Percentiles rank a stretch among this genome's conserved stretches.
Evolutionary conservation across 2,797 vertebrate species (phyloP).

Genomic region (Choloepus didactylus): DNA sequence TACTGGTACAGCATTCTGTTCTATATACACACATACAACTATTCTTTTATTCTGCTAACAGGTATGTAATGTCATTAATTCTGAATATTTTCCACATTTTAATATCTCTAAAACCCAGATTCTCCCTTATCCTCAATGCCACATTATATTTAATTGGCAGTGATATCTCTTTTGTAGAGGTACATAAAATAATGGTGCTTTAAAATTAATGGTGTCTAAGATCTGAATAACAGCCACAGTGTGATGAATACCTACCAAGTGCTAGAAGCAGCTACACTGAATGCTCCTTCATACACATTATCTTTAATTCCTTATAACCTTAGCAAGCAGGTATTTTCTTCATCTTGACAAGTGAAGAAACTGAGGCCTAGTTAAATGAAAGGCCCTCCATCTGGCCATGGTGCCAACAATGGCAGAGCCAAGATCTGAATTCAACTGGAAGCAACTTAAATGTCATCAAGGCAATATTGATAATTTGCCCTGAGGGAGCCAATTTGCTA

Average conservation of each 20-base stretch:
- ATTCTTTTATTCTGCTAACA: neutral
- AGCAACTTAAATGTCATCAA: neutral
- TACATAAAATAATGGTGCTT: neutral
- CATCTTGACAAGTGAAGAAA: neutral
- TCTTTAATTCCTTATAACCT: accelerated
- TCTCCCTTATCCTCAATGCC: neutral
- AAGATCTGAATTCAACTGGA: neutral
- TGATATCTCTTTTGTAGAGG: neutral
- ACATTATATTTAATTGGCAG: accelerated
- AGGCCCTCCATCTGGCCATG: neutral
- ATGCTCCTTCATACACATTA: neutral
- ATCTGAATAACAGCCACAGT: neutral
- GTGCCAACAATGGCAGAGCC: neutral
- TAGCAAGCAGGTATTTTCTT: neutral
- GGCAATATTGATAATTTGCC: neutral
- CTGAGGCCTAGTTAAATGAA: neutral
- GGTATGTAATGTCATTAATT: neutral
- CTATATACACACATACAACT: neutral
- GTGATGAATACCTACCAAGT: neutral
- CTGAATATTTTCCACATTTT: neutral
- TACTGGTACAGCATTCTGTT: neutral
- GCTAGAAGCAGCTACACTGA: neutral
- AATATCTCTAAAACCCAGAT: neutral
- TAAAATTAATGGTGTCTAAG: neutral
- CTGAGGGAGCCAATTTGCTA: neutral